Base-by-base conservation (phyloP, 2,797 vertebrate species). In the Neosilurus hyrtlii region DNA sequence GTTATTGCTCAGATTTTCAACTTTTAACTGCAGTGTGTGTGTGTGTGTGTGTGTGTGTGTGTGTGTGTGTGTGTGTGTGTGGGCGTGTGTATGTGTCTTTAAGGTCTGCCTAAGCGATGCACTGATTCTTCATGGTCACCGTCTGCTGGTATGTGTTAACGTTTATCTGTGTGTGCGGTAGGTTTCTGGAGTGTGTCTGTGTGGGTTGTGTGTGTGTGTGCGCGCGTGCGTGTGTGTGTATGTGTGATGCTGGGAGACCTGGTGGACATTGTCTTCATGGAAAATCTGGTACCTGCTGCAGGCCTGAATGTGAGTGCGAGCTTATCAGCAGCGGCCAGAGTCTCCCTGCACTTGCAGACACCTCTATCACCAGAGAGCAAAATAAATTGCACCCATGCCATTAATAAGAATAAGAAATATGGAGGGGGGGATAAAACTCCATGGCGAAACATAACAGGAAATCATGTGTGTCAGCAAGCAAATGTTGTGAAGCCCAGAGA, bases 391-490 rank as follows among this genome's bases (percentile, higher is more conserved):
- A 94, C 94, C 93, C 93, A 93, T 94, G 95, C 95, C 95, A 95
- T 97, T 97, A 97, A 97, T 96, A 97, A 96, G 95, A 96, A 96
- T 91, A 91, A 95, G 94, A 97, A 95, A 96, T 95, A 95, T 94
- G 95, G 92, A 94, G 9, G 54, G 35, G 30, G 77, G 81, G 93
- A 94, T 94, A 93, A 90, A 85, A 91, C 91, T 87, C 86, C 80
- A 76, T 92, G 93, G 90, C 92, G 94, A 92, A 93, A 90, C 82
- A 87, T 93, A 90, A 90, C 90, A 92, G 87, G 81, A 85, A 85
- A 86, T 81, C 81, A 90, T 91, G 80, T 68, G 75, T 86, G 87
- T 86, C 90, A 90, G 89, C 86, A 89, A 92, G 91, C 88, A 90
- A 79, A 18, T 83, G 86, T 91, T 87, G 90, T 85, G 88, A 73